phyloP scores from a whole-genome alignment of 53 echinoderm and acorn worm species.

The Henricia sp. region DNA sequence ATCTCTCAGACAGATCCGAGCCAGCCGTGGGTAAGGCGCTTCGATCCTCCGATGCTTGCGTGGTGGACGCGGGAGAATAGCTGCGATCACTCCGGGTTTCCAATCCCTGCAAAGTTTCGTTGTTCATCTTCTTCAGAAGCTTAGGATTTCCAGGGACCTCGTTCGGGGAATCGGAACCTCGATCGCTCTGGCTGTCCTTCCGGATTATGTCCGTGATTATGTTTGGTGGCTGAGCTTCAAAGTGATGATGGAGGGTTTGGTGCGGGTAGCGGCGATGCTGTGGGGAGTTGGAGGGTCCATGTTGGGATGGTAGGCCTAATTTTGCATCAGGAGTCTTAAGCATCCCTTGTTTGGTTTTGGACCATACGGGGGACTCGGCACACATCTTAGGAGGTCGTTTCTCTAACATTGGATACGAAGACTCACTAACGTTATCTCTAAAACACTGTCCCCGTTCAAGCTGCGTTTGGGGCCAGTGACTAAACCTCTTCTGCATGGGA shows the following conservation, averaged over 20 bases:
- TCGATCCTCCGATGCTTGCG: slow-evolving; percentile 13
- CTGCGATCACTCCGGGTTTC: slow-evolving; percentile 46
- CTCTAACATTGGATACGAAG: slow-evolving; percentile 9
- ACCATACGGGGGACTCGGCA: slow-evolving; percentile 49
- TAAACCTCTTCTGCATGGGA: slow-evolving; percentile 29
- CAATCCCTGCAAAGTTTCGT: not conserved
- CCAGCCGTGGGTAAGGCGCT: slow-evolving; percentile 27
- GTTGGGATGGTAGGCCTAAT: not conserved
- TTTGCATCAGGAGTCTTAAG: slow-evolving; percentile 9
- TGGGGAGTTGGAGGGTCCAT: slow-evolving; percentile 9
- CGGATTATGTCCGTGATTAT: slow-evolving; percentile 29
- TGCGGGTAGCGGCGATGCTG: slow-evolving; percentile 21
- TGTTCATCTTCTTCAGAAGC: slow-evolving; percentile 40
- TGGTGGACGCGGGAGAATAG: slow-evolving; percentile 46
- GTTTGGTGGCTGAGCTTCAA: slow-evolving; percentile 1
- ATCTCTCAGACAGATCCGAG: slow-evolving; percentile 4
- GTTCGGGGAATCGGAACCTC: slow-evolving; percentile 14
- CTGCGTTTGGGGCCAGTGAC: slow-evolving; percentile 5
- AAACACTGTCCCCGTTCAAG: not conserved
- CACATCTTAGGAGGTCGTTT: slow-evolving; percentile 41
- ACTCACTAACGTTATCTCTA: not conserved
- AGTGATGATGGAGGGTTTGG: not conserved
- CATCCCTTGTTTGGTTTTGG: slow-evolving; percentile 29
- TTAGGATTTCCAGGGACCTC: not conserved
- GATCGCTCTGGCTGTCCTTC: slow-evolving; percentile 39